Conservation (phyloP, 2,888 invertebrate genomes). For the Drosophila falleni region DNA sequence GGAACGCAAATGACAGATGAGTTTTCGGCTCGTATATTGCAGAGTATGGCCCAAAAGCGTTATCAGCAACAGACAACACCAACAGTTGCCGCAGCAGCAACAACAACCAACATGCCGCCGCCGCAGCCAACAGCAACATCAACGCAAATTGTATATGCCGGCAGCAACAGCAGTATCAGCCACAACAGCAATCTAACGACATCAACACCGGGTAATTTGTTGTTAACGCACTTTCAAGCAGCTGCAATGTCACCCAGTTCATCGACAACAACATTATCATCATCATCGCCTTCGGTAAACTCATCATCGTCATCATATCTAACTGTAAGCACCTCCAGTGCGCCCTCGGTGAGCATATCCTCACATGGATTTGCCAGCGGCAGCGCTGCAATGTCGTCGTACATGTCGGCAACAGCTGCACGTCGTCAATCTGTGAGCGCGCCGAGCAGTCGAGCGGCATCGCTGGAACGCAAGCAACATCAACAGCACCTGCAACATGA, state of each 20-base stretch:
- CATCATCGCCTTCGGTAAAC: conserved; percentile 23
- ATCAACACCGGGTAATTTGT: conserved; percentile 50
- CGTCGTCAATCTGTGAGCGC: conserved; percentile 79
- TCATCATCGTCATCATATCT: conserved; percentile 46
- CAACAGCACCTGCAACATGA: conserved; percentile 52
- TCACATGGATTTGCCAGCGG: conserved; percentile 71
- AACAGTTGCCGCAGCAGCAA: conserved; percentile 40
- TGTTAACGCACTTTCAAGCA: conserved; percentile 62
- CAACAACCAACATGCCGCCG: conserved; percentile 74
- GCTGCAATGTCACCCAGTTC: conserved; percentile 47
- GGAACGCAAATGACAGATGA: conserved; percentile 86
- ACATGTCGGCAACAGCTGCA: conserved; percentile 67
- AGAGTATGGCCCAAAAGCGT: conserved; percentile 85
- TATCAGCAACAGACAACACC: conserved; percentile 64
- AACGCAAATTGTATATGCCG: conserved; percentile 61
- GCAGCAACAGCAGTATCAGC: conserved; percentile 18
- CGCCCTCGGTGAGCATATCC: conserved; percentile 64
- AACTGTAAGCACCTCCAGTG: conserved; percentile 49
- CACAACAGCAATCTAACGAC: conserved; percentile 30
- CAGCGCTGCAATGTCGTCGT: conserved; percentile 69
- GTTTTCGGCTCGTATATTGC: conserved; percentile 84
- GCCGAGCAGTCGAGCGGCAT: conserved; percentile 82
- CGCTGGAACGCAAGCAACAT: conserved; percentile 82
- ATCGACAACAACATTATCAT: conserved; percentile 27
- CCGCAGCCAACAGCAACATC: conserved; percentile 69